These are phyloP conservation scores for Coreoperca whiteheadi DNA, from an alignment of 2,113 vertebrate species.

Conservation along the genomic window DNA sequence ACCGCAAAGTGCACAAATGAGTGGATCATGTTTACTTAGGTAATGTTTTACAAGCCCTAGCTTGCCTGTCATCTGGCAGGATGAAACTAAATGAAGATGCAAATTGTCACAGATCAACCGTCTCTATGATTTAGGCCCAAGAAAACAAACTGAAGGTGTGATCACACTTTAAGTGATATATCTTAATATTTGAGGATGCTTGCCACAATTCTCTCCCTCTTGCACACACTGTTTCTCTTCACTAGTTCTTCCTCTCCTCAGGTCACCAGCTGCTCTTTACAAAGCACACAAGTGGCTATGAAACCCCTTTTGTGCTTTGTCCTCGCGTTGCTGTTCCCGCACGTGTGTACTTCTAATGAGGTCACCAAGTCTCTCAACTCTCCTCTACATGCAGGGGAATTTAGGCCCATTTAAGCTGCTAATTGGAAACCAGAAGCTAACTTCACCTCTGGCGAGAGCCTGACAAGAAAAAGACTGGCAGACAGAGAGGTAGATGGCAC, in stretches of 20 bases:
- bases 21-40: not conserved
- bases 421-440: slow-evolving; percentile 65
- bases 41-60: not conserved
- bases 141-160: slow-evolving; percentile 20
- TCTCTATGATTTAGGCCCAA: slow-evolving; percentile 17
- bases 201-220: not conserved
- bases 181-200: slow-evolving; percentile 6
- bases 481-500: slow-evolving; percentile 14
- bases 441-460: slow-evolving; percentile 39
- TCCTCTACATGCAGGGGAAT: slow-evolving; percentile 63
- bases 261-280: slow-evolving; percentile 54
- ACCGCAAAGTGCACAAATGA: not conserved
- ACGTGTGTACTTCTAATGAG: slow-evolving; percentile 56
- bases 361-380: slow-evolving; percentile 60
- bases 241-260: slow-evolving; percentile 21
- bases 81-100: not conserved
- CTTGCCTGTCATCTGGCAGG: not conserved
- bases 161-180: slow-evolving; percentile 27
- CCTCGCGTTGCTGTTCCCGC: slow-evolving; percentile 27
- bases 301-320: slow-evolving; percentile 48
- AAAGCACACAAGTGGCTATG: slow-evolving; percentile 6
- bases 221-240: not conserved
- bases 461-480: not conserved
- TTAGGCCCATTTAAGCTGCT: slow-evolving; percentile 69
- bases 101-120: slow-evolving; percentile 5